A percentile compares a stretch with the other conserved stretches of the same genome.
Evolutionary conservation across 2,113 vertebrate genomes (phyloP).

Genomic region (Leucoraja erinaceus): DNA sequence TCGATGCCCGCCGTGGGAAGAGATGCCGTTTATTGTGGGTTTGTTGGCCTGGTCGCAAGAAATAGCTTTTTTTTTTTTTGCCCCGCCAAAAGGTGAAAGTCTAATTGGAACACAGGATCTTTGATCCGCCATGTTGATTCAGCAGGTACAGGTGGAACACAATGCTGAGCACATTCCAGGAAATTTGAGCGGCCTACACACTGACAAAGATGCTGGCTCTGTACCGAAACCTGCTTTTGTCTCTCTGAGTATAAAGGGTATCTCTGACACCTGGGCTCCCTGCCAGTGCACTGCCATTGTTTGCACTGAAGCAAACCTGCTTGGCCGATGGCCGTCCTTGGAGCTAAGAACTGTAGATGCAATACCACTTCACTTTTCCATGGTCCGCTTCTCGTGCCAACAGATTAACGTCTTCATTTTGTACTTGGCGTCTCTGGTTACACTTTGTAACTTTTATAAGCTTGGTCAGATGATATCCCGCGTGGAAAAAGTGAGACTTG

Average conservation of each 20-base stretch:
- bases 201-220: not conserved
- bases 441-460: not conserved
- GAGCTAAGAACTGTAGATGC: not conserved
- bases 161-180: not conserved
- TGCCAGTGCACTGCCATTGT: not conserved
- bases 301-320: not conserved
- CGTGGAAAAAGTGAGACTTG: not conserved
- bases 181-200: not conserved
- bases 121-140: not conserved
- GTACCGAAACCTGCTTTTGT: not conserved
- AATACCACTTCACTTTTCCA: not conserved
- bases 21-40: no score
- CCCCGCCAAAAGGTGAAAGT: no score
- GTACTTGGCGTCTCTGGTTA: not conserved
- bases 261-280: not conserved
- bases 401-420: not conserved
- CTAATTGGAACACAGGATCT: not conserved
- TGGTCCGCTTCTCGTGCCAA: not conserved
- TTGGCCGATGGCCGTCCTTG: not conserved
- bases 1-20: no score
- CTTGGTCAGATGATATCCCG: not conserved
- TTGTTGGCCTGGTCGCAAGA: no score
- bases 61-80: no score
- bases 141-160: not conserved
- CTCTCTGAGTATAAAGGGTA: not conserved